A percentile compares a stretch with the other conserved stretches of the same genome.
Evolutionary conservation across 2,797 vertebrate species (phyloP).

Genomic region (Acrossocheilus fasciatus): DNA sequence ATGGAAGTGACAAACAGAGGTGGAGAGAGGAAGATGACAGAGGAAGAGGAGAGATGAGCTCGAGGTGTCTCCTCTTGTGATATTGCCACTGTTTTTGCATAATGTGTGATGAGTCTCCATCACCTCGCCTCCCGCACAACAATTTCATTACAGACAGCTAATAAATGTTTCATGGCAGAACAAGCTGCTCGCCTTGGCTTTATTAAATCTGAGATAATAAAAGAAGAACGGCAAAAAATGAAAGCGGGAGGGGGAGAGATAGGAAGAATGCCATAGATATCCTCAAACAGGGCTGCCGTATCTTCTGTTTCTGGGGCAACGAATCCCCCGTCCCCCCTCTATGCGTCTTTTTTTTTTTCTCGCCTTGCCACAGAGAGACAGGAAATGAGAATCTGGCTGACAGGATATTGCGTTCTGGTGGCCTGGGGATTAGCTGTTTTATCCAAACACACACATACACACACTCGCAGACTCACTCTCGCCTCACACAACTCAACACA

Average conservation of each 20-base stretch:
- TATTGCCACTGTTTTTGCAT: slow-evolving; percentile 88
- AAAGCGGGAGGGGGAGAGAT: slow-evolving; percentile 67
- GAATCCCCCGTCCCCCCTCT: slow-evolving; percentile 77
- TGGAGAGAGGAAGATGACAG: slow-evolving; percentile 43
- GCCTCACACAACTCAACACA: slow-evolving; percentile 57
- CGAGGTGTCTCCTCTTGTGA: slow-evolving; percentile 64
- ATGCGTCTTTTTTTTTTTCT: slow-evolving; percentile 30
- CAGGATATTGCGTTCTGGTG: slow-evolving; percentile 95
- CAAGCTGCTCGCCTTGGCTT: slow-evolving; percentile 88
- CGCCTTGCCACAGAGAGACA: slow-evolving; percentile 85
- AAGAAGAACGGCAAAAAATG: slow-evolving; percentile 79
- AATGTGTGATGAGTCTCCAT: slow-evolving; percentile 87
- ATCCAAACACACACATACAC: slow-evolving; percentile 84
- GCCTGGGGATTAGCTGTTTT: slow-evolving; percentile 89
- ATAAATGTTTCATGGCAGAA: slow-evolving; percentile 96
- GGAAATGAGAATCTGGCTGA: slow-evolving; percentile 92
- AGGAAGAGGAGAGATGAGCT: slow-evolving; percentile 60
- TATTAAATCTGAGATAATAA: slow-evolving; percentile 95
- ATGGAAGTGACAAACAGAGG: slow-evolving; percentile 15
- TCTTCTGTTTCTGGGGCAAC: slow-evolving; percentile 88
- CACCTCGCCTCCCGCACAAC: slow-evolving; percentile 83
- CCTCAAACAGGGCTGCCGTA: slow-evolving; percentile 83
- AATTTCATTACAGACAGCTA: slow-evolving; percentile 95
- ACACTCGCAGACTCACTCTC: slow-evolving; percentile 52
- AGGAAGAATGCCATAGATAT: slow-evolving; percentile 79